These are phyloP conservation scores for Thereva unica DNA, from an alignment of 2,888 invertebrate genomes.

Conservation along the genomic window DNA sequence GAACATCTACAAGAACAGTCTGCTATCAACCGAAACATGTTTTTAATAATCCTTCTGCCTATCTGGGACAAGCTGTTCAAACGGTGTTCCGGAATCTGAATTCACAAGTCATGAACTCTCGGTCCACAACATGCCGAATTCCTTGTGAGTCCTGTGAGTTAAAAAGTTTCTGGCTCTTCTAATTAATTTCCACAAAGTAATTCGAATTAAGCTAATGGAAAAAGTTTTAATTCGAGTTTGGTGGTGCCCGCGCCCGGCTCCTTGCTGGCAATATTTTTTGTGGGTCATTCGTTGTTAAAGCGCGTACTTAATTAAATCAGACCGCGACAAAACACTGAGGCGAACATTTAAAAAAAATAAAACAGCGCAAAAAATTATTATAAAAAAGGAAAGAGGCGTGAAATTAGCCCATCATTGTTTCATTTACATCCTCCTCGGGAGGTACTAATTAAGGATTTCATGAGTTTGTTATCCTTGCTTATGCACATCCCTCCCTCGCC, in stretches of 20 bases:
- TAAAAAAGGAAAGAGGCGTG: constrained; percentile 19
- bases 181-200: constrained; percentile 42
- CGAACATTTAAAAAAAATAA: background rate
- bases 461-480: constrained; percentile 14
- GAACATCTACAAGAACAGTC: no score
- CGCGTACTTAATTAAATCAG: constrained; percentile 40
- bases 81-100: background rate
- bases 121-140: constrained; percentile 9
- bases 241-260: background rate
- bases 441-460: constrained; percentile 24
- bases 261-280: background rate
- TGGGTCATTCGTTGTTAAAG: constrained; percentile 15
- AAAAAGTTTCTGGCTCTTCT: constrained; percentile 31
- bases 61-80: no score
- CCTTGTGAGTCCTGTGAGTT: background rate
- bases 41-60: no score
- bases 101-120: constrained; percentile 28
- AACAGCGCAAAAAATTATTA: background rate
- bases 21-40: no score
- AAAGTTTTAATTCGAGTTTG: constrained; percentile 41
- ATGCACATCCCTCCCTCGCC: background rate
- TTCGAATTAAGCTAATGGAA: constrained; percentile 43
- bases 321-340: background rate
- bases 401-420: constrained; percentile 38
- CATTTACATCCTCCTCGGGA: constrained; percentile 12